Percentiles rank a stretch among this genome's conserved stretches.
phyloP scores from a whole-genome alignment of 2,888 invertebrate species.

The Lithophane socia region DNA sequence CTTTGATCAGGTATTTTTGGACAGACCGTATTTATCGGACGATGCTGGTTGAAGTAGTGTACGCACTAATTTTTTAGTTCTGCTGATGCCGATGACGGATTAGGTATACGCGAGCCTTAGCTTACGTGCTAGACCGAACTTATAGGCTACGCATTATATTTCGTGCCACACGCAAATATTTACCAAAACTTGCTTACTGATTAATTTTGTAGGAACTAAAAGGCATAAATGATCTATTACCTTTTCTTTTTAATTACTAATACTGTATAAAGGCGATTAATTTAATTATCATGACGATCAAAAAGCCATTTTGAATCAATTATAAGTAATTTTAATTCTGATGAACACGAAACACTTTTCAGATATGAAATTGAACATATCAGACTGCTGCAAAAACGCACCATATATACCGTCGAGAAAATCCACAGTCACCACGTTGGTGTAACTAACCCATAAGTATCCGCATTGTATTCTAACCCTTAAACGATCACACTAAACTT shows the following conservation, averaged over 20 bases:
- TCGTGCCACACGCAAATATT: constrained; percentile 58
- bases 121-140: neutral
- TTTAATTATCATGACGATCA: neutral
- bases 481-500: constrained; percentile 21
- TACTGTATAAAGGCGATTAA: neutral
- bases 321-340: neutral
- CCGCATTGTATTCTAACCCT: neutral
- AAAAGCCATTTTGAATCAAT: neutral
- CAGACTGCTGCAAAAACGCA: neutral
- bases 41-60: neutral
- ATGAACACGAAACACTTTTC: neutral
- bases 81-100: neutral
- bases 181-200: constrained; percentile 2
- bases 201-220: constrained; percentile 13
- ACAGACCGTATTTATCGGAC: neutral
- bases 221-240: constrained; percentile 32
- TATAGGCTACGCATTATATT: constrained; percentile 27
- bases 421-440: neutral
- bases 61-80: neutral
- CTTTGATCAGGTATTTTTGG: too few species aligned
- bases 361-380: neutral
- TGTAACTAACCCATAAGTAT: neutral
- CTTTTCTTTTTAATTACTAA: constrained; percentile 16
- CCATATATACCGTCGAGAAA: neutral
- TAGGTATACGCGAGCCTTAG: neutral